Evolutionary conservation across 2,797 vertebrate species (phyloP).

Genomic region (Enoplosus armatus): DNA sequence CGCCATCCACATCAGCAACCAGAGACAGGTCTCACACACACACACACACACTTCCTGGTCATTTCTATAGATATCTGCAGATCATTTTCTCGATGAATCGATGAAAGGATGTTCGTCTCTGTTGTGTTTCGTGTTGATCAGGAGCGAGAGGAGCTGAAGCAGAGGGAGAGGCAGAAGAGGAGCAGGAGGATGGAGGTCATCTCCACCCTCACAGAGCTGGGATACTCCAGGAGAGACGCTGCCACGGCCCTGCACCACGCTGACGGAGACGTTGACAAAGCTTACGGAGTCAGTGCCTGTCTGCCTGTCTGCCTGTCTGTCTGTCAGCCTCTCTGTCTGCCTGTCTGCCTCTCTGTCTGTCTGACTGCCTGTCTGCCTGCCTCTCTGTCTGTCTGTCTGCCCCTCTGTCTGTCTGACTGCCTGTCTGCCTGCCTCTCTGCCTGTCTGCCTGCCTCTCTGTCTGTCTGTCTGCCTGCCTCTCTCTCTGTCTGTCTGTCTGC

Average conservation of each 20-base stretch:
- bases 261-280: slow-evolving; percentile 87
- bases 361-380: too few relatives aligned
- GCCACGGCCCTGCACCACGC: slow-evolving; percentile 87
- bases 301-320: background rate
- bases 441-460: too few relatives aligned
- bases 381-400: background rate
- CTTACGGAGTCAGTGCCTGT: slow-evolving; percentile 82
- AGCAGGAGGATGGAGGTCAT: slow-evolving; percentile 83
- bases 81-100: too few relatives aligned
- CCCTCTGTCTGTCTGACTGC: background rate
- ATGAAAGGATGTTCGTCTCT: too few relatives aligned
- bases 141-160: slow-evolving; percentile 89
- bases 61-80: too few relatives aligned
- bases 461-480: too few relatives aligned
- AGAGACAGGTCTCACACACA: slow-evolving; percentile 92
- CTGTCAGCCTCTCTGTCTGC: background rate
- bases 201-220: slow-evolving; percentile 86
- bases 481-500: too few relatives aligned
- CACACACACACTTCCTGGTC: background rate
- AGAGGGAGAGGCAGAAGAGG: slow-evolving; percentile 88
- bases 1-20: slow-evolving; percentile 87
- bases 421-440: too few relatives aligned
- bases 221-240: slow-evolving; percentile 87
- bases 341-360: background rate
- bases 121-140: slow-evolving; percentile 58